phyloP scores from a whole-genome alignment of 2,113 vertebrate genomes.

The Tragulus kanchil region DNA sequence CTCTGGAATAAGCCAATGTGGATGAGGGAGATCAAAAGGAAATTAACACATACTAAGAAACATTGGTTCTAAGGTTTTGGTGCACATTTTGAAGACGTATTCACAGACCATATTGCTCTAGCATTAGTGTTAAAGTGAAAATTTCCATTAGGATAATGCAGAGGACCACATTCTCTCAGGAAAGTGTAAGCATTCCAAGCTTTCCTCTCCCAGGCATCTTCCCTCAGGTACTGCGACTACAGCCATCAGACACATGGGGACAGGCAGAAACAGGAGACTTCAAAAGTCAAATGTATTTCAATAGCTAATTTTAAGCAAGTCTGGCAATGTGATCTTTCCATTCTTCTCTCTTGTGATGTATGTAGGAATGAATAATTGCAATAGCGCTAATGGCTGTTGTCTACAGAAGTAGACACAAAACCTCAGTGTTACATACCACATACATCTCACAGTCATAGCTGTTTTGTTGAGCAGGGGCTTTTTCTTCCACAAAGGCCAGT shows the following conservation, averaged over 20 bases:
- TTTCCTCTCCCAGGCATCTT: conserved; percentile 59
- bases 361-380: conserved; percentile 93
- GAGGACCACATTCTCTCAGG: conserved; percentile 77
- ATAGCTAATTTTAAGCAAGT: conserved; percentile 90
- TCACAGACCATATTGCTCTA: not conserved
- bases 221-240: conserved; percentile 71
- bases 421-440: conserved; percentile 95
- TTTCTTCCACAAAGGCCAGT: conserved; percentile 92
- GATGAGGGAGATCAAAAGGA: too few relatives aligned
- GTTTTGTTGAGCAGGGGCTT: conserved; percentile 88
- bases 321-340: conserved; percentile 93
- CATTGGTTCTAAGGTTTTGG: not conserved
- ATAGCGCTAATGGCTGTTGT: conserved; percentile 82
- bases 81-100: conserved; percentile 33
- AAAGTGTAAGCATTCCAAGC: conserved; percentile 60
- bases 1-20: conserved; percentile 34
- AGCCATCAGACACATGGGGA: conserved; percentile 24
- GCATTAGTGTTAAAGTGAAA: conserved; percentile 74
- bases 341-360: conserved; percentile 95
- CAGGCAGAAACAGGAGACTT: conserved; percentile 56
- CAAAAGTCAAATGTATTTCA: not conserved
- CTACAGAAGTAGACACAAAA: conserved; percentile 90
- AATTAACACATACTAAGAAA: too few relatives aligned
- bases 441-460: conserved; percentile 95
- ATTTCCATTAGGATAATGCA: conserved; percentile 66